Evolutionary conservation across 2,797 vertebrate genomes (phyloP).

Genomic region (Adelosebastes latens): DNA sequence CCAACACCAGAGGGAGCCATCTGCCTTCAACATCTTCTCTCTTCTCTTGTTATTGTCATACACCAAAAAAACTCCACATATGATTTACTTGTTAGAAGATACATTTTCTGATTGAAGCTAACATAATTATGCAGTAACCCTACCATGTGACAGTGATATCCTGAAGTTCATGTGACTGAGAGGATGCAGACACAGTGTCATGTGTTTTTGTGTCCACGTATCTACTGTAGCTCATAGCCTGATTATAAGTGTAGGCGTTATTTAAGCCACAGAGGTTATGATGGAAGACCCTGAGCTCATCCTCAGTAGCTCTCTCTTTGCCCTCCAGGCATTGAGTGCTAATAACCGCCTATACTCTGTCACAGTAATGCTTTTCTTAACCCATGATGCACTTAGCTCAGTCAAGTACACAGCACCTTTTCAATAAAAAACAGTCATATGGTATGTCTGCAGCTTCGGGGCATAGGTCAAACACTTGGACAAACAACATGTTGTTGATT

Average conservation of each 20-base stretch:
- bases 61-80: neutral
- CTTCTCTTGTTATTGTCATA: too few species aligned
- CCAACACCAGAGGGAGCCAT: constrained; percentile 66
- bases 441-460: constrained; percentile 47
- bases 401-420: constrained; percentile 49
- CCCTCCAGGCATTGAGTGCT: constrained; percentile 5
- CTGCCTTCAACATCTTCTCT: constrained; percentile 9
- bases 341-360: constrained; percentile 20
- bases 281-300: neutral
- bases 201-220: neutral
- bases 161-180: neutral
- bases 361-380: constrained; percentile 37
- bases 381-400: constrained; percentile 51
- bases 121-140: neutral
- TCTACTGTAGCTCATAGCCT: neutral
- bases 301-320: neutral
- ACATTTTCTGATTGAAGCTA: neutral
- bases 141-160: neutral
- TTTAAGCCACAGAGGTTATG: neutral
- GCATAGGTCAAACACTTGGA: constrained; percentile 38
- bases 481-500: constrained; percentile 33
- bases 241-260: neutral
- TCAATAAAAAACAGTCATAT: constrained; percentile 30
- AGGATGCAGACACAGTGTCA: neutral
- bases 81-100: neutral